Evolutionary conservation across 2,113 vertebrate species (phyloP).

Genomic region (Ochotona princeps): DNA sequence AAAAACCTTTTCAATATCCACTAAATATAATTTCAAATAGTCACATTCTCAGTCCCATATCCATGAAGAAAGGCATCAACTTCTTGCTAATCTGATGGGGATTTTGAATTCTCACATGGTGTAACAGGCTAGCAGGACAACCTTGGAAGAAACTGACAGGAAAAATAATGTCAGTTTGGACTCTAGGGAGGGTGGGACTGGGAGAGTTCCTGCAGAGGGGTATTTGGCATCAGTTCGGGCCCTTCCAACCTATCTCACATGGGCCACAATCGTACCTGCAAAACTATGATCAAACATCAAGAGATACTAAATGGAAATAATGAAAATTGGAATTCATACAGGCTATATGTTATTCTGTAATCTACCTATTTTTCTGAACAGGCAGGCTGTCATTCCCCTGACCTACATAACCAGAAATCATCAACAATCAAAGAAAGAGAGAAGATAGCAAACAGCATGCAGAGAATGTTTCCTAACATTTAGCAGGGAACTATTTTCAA

Average conservation of each 20-base stretch:
- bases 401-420: neutral
- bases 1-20: neutral
- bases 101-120: neutral
- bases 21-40: neutral
- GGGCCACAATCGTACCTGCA: neutral
- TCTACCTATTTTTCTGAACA: neutral
- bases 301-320: neutral
- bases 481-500: neutral
- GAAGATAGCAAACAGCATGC: neutral
- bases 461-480: neutral
- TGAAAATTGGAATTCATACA: neutral
- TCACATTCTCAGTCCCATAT: neutral
- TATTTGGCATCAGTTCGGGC: neutral
- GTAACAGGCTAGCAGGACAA: neutral
- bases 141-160: neutral
- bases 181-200: neutral
- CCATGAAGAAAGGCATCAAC: neutral
- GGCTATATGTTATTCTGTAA: neutral
- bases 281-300: constrained; percentile 10
- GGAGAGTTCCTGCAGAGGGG: neutral
- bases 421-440: neutral
- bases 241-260: neutral
- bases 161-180: neutral
- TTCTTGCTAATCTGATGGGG: neutral
- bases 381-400: neutral